phyloP scores from a whole-genome alignment of 2,888 invertebrate species.

The Caenorhabditis virilis region DNA sequence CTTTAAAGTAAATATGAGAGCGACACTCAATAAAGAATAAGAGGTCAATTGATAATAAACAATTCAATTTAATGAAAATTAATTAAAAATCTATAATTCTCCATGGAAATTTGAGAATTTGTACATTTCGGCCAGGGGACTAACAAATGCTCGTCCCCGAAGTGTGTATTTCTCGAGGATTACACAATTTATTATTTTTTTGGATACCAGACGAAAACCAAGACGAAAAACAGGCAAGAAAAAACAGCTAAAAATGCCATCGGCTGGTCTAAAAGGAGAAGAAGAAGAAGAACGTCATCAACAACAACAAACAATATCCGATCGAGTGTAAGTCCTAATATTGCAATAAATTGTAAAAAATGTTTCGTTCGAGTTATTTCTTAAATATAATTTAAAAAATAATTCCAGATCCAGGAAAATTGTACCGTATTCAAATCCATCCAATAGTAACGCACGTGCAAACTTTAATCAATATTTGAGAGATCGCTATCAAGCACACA shows the following conservation, averaged over 20 bases:
- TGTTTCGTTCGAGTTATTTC: neutral
- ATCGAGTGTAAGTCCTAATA: conserved; percentile 24
- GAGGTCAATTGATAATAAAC: too few species aligned
- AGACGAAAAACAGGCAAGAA: neutral
- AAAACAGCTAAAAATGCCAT: conserved; percentile 1
- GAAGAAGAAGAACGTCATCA: conserved; percentile 53
- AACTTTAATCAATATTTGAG: neutral
- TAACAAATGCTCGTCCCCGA: too few species aligned
- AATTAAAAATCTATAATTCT: too few species aligned
- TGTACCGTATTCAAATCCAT: neutral
- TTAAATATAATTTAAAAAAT: neutral
- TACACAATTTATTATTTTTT: too few species aligned
- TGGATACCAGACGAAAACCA: too few species aligned
- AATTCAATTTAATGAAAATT: too few species aligned
- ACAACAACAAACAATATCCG: conserved; percentile 49
- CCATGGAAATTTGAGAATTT: too few species aligned
- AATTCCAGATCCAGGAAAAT: neutral
- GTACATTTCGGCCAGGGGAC: too few species aligned
- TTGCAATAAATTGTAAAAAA: neutral
- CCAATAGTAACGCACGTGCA: conserved; percentile 7
- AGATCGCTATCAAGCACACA: neutral
- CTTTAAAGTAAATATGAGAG: too few species aligned
- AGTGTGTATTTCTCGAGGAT: too few species aligned
- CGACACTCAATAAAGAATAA: too few species aligned
- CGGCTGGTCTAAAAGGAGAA: conserved; percentile 55